These are phyloP conservation scores for Vannuccia rotundouncinata DNA, from an alignment of 2,888 invertebrate species.

Conservation along the genomic window DNA sequence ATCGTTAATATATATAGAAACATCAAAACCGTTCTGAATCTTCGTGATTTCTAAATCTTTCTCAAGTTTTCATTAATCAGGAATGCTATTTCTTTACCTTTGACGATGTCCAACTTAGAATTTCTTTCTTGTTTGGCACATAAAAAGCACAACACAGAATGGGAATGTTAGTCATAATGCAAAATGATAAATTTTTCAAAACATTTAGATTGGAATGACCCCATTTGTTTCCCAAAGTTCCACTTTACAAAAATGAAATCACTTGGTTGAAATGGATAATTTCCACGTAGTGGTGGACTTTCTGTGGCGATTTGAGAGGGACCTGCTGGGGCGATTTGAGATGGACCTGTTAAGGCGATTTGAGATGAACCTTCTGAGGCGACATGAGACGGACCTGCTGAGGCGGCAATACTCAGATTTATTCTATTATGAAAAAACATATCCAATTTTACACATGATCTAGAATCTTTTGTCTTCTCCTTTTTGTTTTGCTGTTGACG, in stretches of 20 bases:
- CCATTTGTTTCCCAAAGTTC: neutral
- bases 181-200: neutral
- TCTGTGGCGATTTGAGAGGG: neutral
- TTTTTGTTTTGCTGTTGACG: too few relatives aligned
- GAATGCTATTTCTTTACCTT: slow-evolving; percentile 11
- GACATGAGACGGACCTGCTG: too few relatives aligned
- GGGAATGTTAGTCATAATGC: neutral
- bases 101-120: neutral
- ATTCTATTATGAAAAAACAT: too few relatives aligned
- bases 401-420: too few relatives aligned
- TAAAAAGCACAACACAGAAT: neutral
- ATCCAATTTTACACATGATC: too few relatives aligned
- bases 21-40: too few relatives aligned
- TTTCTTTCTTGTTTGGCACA: slow-evolving; percentile 13
- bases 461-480: too few relatives aligned
- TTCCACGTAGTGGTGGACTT: neutral
- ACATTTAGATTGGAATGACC: neutral
- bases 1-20: too few relatives aligned
- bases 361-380: too few relatives aligned
- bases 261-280: slow-evolving; percentile 17
- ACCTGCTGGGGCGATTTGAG: too few relatives aligned
- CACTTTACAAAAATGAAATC: slow-evolving; percentile 1
- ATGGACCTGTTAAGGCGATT: too few relatives aligned
- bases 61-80: slow-evolving; percentile 8
- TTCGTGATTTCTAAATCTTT: slow-evolving; percentile 11